phyloP scores from a whole-genome alignment of 1,140 invertebrate species.

The Lethrus apterus region DNA sequence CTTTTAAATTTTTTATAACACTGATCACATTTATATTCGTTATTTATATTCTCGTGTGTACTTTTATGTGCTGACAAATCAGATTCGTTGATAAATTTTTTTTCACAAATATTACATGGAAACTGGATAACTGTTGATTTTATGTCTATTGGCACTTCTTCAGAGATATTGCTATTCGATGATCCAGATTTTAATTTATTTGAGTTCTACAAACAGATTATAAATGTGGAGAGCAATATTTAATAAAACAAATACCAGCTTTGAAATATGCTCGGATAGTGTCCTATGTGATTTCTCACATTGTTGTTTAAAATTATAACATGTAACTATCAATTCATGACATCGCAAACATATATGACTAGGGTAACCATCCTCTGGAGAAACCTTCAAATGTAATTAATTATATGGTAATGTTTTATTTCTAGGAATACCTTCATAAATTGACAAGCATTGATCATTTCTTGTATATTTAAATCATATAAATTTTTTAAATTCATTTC shows the following conservation, averaged over 20 bases:
- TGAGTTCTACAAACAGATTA: no score
- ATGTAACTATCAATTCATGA: conserved; percentile 3
- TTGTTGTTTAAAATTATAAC: conserved; percentile 19
- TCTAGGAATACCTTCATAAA: conserved; percentile 13
- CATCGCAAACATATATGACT: conserved; percentile 17
- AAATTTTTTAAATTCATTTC: conserved; percentile 8
- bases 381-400: conserved; percentile 12
- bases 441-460: conserved; percentile 15
- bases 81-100: no score
- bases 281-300: conserved; percentile 17
- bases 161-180: background rate
- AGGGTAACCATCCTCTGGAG: conserved; percentile 15
- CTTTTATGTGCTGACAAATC: no score
- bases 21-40: no score
- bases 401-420: background rate
- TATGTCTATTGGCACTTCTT: background rate
- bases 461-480: conserved; percentile 9
- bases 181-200: no score
- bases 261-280: no score
- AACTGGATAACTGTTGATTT: background rate
- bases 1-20: no score
- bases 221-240: conserved; percentile 7
- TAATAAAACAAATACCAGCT: conserved; percentile 3
- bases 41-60: no score
- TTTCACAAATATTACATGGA: no score